Base-by-base conservation (phyloP, 2,797 vertebrate genomes). In the Tachyglossus aculeatus region DNA sequence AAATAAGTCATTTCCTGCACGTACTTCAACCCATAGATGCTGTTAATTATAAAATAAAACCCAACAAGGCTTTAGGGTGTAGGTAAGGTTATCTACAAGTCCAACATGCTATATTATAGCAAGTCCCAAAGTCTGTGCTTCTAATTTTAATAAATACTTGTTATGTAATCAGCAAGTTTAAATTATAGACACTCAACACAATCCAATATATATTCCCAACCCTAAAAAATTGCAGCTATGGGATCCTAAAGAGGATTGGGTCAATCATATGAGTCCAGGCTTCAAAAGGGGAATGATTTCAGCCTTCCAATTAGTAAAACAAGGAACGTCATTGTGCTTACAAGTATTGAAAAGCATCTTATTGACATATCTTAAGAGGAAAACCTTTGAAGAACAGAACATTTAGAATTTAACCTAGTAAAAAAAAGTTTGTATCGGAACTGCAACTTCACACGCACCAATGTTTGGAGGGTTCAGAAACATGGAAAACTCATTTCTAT, bases 71-170 rank as follows among this genome's bases (percentile, higher is more conserved):
- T 70, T 57, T 64, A 59, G 1, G 39, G 25, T 13, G 36, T 9
- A 50, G 59, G 6, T 7, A 59, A 57, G 16, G 53, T 29, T 53
- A 18, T 10, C 24, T 51, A 25, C 66, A 74, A 77, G 40, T 71
- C 11, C 11, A 64, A 19, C 9, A 31, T 24, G 10, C 22, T 66
- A 40, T 64, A n/a, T 5, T 47, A 40, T 19, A 13, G 36, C 69
- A 69, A 48, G 9, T 13, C 19, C 24, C n/a, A n/a, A n/a, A n/a
- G n/a, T n/a, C n/a, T n/a, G n/a, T n/a, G n/a, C n/a, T n/a, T n/a
- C n/a, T n/a, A n/a, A n/a, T n/a, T n/a, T n/a, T n/a, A n/a, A n/a
- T n/a, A n/a, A n/a, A n/a, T n/a, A n/a, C n/a, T n/a, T n/a, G n/a
- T n/a, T n/a, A n/a, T n/a, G n/a, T 4, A 3, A 47, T 32, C 37